Base-by-base conservation (phyloP, 2,888 invertebrate species). In the Portevinia maculata region DNA sequence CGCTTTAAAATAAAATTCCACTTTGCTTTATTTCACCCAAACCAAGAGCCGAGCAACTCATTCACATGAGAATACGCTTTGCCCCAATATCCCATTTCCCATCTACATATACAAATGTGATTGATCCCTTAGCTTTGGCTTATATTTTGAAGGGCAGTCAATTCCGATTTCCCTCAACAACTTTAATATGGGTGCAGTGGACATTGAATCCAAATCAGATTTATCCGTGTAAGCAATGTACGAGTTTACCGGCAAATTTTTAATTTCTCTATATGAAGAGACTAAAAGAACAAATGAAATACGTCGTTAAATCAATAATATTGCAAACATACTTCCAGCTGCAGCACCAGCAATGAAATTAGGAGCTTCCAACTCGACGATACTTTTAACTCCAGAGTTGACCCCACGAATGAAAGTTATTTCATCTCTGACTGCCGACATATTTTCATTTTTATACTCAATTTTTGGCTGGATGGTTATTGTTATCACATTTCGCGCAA, bases 311-410 rank as follows among this genome's bases (percentile, higher is more conserved):
- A 19, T 52, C 5, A 2, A 48, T 0, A 30, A 28, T 11, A 19
- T 39, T 50, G 13, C 0, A 7, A 15, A 85, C 87, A 84, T 86
- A 90, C 90, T 86, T 62, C 91, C 90, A 2, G 90, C 90, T 44
- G 88, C 87, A 1, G 88, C 87, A 1, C 90, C 91, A 0, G 87
- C 88, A 59, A 90, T 88, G 37, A 90, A 90, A 81, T 90, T 90
- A 0, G 90, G 90, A 8, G 88, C 85, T 69, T 90, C 88, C n/a
- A 90, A 70, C 5, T 88, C 86, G 5, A 85, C 71, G 0, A 88
- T 59, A 32, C 86, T 79, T 11, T 85, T 69, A 2, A 79, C 15
- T 7, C 84, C 60, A 0, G 87, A 86, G 4, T 88, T 88, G 0
- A 90, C 86, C 0, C 86, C 87, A 8, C 88, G 86, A 1, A 89